Conservation (phyloP, 2,113 vertebrate species). For the Urocolius indicus region DNA sequence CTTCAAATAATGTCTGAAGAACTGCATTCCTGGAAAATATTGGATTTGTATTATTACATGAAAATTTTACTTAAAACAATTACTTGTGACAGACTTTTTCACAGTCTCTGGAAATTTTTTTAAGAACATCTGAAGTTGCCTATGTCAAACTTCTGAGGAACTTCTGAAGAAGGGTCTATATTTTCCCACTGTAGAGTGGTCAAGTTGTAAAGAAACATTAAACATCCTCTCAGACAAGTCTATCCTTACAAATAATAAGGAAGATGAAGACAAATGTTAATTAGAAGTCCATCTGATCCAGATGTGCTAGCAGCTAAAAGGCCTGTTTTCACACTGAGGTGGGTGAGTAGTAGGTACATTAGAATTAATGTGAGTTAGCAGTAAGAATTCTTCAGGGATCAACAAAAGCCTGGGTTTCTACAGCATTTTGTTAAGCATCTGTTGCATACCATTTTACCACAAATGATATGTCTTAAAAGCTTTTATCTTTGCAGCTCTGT, state of each 20-base stretch:
- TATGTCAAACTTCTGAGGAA: background rate
- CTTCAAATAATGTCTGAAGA: background rate
- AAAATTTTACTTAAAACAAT: background rate
- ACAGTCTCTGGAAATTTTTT: background rate
- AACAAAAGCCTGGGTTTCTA: background rate
- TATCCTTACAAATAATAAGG: background rate
- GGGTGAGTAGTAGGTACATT: background rate
- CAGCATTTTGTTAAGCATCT: background rate
- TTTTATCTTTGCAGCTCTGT: background rate
- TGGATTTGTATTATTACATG: background rate
- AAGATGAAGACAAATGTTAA: background rate
- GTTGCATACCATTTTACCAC: background rate
- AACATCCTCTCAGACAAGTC: background rate
- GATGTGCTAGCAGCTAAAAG: background rate
- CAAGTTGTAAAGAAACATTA: background rate
- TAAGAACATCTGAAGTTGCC: background rate
- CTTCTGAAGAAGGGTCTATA: background rate
- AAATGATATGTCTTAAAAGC: background rate
- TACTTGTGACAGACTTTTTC: background rate
- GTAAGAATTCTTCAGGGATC: background rate
- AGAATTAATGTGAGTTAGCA: background rate
- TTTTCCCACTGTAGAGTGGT: background rate
- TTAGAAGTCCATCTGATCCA: background rate
- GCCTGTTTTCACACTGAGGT: background rate
- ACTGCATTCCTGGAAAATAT: background rate